Evolutionary conservation across 2,797 vertebrate species (phyloP), one percentile per base, ranked within the genome.

Genomic region (Myotis planiceps): DNA sequence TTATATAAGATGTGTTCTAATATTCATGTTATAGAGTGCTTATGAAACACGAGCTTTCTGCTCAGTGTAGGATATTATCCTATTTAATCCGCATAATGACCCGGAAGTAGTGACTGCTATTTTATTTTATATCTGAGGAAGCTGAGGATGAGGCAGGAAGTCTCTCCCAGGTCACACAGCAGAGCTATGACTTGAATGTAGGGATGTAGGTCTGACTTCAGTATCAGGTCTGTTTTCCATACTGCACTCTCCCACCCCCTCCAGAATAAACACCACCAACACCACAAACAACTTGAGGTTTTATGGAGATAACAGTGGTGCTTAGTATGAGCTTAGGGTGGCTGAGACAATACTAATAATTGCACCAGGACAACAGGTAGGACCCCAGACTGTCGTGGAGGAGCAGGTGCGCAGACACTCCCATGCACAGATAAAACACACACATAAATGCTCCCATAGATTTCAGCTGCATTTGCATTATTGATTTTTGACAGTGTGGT

Each of bases 401-500:
- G 49, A 34, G 47, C 23, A 53, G 13, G 14, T 16, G 3, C 53
- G 4, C 5, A 9, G 60, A 39, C 23, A 14, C 27, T 10, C 1
- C 71, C 4, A 2, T 23, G 5, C 8, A 25, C 1, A 27, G 39
- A 63, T 23, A 47, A 80, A 68, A 69, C 9, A 45, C 23, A 9
- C 25, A 49, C n/a, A 25, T 37, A 55, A 63, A 16, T 37, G 21
- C 14, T 39, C 21, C 76, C 37, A 9, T 58, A 23, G 74, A 16
- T 6, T 75, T 8, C 32, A 69, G 82, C 45, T 45, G 9, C 27
- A 23, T 42, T 68, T 84, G 47, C 4, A 45, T 23, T 60, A 10
- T 25, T 66, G 79, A 45, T 51, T 76, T 95, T 63, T 92, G 74
- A 92, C 85, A 88, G 75, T 75, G 65, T 96, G 69, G 37, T 92